Base-by-base conservation (phyloP, 2,888 invertebrate genomes). In the Sepiola atlantica region DNA sequence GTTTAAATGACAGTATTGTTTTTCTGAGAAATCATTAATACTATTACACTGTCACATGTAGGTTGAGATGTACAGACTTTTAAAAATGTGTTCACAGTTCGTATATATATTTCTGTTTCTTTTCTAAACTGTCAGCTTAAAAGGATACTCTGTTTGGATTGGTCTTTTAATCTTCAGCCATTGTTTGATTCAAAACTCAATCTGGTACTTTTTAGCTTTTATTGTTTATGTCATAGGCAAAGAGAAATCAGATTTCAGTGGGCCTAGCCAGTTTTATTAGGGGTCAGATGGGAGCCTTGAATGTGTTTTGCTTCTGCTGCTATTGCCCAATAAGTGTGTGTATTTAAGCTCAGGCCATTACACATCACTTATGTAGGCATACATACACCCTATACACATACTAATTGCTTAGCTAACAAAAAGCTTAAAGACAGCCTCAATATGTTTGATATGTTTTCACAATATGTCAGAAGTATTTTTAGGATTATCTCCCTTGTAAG, bases 211-310 rank as follows among this genome's bases (percentile, higher is more conserved):
- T n/a, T 77, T 77, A 77, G 77, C 77, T 77, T 77, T 77, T 77
- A 77, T 77, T 77, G 77, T 77, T 77, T 77, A 28, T 61, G 77
- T n/a, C 77, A 77, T 4, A 77, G n/a, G n/a, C 32, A n/a, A n/a
- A 77, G 32, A 77, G 16, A n/a, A 77, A 61, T 61, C 61, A 24
- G 18, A 77, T 77, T 77, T 77, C 77, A 77, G n/a, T n/a, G n/a
- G 77, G 77, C 77, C n/a, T 32, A 32, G n/a, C 77, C 77, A 77
- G 77, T 77, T 77, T 3, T 32, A 2, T 45, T 16, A 77, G n/a
- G 77, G 77, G 77, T n/a, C n/a, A 77, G 77, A 77, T 77, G 32
- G 77, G 77, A 77, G 77, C 77, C 77, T 77, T 77, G 77, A 77
- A 77, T 77, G 77, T 77, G n/a, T 77, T 77, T 32, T 61, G 61